These are phyloP conservation scores for Armadillidium nasatum DNA, from an alignment of 1,140 invertebrate species.

Conservation along the genomic window DNA sequence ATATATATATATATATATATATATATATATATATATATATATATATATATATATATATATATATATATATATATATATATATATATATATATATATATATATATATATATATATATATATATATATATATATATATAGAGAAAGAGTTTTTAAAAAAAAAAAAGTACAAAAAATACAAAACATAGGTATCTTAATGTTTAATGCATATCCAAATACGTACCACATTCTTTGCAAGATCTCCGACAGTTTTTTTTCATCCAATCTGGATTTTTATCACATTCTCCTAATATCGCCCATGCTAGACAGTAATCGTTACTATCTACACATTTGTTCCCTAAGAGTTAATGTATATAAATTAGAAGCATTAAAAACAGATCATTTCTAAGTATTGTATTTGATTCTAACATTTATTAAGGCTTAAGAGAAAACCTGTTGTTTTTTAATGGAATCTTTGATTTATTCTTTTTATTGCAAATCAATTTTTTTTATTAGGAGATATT, in stretches of 20 bases:
- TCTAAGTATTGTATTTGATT: not conserved
- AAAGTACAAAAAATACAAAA: not conserved
- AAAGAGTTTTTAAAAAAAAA: not conserved
- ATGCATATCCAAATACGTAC: not conserved
- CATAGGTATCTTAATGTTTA: not conserved
- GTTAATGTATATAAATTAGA: not conserved
- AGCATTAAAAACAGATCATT: not conserved
- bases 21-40: slow-evolving; percentile 5
- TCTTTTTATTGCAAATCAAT: no score
- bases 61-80: not conserved
- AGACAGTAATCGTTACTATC: slow-evolving; percentile 34
- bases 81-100: not conserved
- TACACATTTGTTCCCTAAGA: not conserved
- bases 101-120: slow-evolving; percentile 6
- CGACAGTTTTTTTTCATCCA: slow-evolving; percentile 49
- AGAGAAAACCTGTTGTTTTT: not conserved
- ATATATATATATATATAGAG: not conserved
- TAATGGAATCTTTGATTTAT: not conserved
- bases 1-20: slow-evolving; percentile 13
- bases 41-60: not conserved
- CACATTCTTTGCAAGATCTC: slow-evolving; percentile 50
- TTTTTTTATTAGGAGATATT: no score
- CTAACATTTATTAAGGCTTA: not conserved
- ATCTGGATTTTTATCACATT: slow-evolving; percentile 49
- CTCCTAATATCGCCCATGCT: slow-evolving; percentile 48